Base-by-base conservation (phyloP, 2,113 vertebrate genomes). In the Camelus dromedarius region DNA sequence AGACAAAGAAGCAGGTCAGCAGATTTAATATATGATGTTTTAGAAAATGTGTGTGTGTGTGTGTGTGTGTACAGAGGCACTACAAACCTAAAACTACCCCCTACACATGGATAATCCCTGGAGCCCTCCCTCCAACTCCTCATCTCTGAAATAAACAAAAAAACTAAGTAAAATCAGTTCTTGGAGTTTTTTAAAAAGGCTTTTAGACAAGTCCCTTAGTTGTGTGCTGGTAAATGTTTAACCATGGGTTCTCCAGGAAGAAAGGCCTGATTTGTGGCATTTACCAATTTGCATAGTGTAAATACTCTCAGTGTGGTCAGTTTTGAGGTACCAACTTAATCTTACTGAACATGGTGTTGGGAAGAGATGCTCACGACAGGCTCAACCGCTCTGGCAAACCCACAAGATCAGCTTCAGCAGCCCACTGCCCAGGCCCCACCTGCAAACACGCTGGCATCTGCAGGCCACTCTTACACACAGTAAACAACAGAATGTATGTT, bases 91-190 rank as follows among this genome's bases (percentile, higher is more conserved):
- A 84, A 91, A 11, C 70, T 85, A 50, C 58, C 75, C 58, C 76
- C 46, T 6, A 52, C 2, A 38, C 19, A 83, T 7, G 90, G 35
- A 46, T 26, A 48, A 67, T 8, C 10, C 32, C n/a, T n/a, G n/a
- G 13, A 50, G 18, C 50, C 60, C 10, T 62, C 14, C 73, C 10
- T 19, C 1, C 15, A 30, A 35, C 22, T 73, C 50, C 38, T 76
- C 11, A 67, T 62, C 30, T 75, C 60, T 18, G 32, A 90, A 54
- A 90, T 81, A 88, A 91, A 94, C 14, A 70, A 80, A 46, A 94
- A 64, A 48, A 69, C 22, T 16, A 77, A 66, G 16, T 79, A 46
- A 77, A 94, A 75, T 24, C 11, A 73, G 38, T 54, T 77, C 75
- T 94, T 72, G 7, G 52, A 46, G 54, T 73, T 67, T 82, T 95